phyloP scores from a whole-genome alignment of 2,888 invertebrate species.

The Pherbina coryleti region DNA sequence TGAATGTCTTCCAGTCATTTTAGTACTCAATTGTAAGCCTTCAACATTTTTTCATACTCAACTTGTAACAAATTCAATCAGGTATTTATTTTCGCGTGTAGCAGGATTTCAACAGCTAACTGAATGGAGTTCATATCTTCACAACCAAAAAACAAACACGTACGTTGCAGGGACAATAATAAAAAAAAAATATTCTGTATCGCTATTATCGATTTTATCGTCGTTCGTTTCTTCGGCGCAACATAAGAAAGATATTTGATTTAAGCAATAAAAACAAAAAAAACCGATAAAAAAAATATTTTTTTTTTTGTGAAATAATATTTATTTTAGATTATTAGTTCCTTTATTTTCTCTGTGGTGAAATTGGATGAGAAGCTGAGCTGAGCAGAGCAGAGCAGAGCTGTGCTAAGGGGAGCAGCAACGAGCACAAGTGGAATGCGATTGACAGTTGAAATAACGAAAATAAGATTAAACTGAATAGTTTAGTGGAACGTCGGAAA shows the following conservation, averaged over 20 bases:
- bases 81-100: no score
- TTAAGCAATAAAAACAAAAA: background rate
- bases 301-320: background rate
- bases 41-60: no score
- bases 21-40: no score
- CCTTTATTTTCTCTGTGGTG: background rate
- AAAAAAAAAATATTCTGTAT: background rate
- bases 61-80: no score
- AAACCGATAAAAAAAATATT: no score
- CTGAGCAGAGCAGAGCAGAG: background rate
- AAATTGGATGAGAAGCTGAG: background rate
- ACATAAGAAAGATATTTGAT: background rate
- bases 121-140: no score
- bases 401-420: background rate
- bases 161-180: background rate
- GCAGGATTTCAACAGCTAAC: no score
- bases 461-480: no score
- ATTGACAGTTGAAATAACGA: background rate
- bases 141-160: no score
- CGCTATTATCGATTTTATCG: background rate
- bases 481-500: no score
- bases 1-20: no score
- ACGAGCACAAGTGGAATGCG: background rate
- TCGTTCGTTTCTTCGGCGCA: background rate
- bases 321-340: slow-evolving; percentile 6